Percentiles rank a stretch among this genome's conserved stretches.
Evolutionary conservation across 2,888 invertebrate species (phyloP).

Genomic region (Temnothorax ravouxi): DNA sequence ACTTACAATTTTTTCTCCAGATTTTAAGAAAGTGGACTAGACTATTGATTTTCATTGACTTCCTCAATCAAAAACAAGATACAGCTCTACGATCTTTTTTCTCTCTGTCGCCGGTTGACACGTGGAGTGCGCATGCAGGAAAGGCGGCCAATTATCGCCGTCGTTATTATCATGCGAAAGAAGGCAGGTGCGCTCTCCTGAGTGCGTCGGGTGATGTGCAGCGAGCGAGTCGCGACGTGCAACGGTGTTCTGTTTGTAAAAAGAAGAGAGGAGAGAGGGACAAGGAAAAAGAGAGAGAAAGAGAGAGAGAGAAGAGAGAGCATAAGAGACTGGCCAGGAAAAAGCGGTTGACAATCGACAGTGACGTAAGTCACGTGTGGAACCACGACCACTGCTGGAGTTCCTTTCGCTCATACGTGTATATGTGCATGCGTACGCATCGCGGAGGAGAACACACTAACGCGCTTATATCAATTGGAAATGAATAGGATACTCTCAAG

Average conservation of each 20-base stretch:
- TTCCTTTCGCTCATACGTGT: conserved; percentile 27
- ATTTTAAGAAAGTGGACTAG: neutral
- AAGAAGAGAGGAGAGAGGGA: neutral
- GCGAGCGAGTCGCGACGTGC: conserved; percentile 36
- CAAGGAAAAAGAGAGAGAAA: neutral
- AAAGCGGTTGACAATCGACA: conserved; percentile 70
- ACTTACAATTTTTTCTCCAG: too few species aligned
- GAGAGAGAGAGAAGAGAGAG: conserved; percentile 3
- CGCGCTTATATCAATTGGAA: conserved; percentile 6
- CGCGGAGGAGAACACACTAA: neutral
- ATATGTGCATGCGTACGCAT: neutral
- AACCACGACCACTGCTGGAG: conserved; percentile 36
- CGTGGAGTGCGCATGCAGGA: conserved; percentile 47
- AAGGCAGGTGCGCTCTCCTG: conserved; percentile 64
- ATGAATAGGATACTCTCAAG: conserved; percentile 27
- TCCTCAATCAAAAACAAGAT: conserved; percentile 7
- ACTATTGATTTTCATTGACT: neutral
- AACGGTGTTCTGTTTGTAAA: conserved; percentile 43
- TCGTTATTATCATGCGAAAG: conserved; percentile 65
- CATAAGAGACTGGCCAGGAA: conserved; percentile 21
- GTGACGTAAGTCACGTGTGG: conserved; percentile 67
- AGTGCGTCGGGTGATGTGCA: conserved; percentile 49
- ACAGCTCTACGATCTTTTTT: neutral
- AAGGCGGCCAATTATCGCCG: conserved; percentile 63
- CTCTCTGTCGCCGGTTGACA: conserved; percentile 17